Conservation (phyloP, 2,113 vertebrate species). For the Mustela nigripes region DNA sequence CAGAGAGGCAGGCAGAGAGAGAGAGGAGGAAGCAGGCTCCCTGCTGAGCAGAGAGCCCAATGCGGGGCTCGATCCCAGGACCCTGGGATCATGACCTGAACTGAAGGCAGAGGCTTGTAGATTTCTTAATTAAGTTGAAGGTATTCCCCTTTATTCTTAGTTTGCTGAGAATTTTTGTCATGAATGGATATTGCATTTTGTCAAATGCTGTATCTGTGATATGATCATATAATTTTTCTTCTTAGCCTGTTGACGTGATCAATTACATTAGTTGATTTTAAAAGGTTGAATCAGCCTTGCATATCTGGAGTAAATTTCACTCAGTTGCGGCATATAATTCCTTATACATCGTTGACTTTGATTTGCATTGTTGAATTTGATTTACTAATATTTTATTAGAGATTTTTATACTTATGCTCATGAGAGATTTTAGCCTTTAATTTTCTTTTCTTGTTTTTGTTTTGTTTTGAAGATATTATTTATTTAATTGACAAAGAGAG, state of each 20-base stretch:
- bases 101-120: too few species aligned
- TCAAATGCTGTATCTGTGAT: background rate
- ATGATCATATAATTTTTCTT: background rate
- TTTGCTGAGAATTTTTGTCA: background rate
- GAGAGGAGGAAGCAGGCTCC: too few species aligned
- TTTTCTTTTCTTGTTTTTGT: background rate
- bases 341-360: background rate
- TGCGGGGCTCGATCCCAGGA: too few species aligned
- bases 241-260: background rate
- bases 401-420: background rate
- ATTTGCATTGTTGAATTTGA: background rate
- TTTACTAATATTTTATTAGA: background rate
- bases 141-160: background rate
- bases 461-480: too few species aligned
- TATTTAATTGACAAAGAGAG: too few species aligned
- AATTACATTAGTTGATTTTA: background rate
- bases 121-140: background rate
- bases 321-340: background rate
- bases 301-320: background rate
- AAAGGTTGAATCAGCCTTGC: background rate
- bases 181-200: background rate
- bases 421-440: background rate
- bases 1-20: too few species aligned
- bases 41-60: too few species aligned
- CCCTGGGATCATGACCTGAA: too few species aligned